Evolutionary conservation across 1,140 invertebrate species (phyloP).

Genomic region (Drosophila quadrilineata): DNA sequence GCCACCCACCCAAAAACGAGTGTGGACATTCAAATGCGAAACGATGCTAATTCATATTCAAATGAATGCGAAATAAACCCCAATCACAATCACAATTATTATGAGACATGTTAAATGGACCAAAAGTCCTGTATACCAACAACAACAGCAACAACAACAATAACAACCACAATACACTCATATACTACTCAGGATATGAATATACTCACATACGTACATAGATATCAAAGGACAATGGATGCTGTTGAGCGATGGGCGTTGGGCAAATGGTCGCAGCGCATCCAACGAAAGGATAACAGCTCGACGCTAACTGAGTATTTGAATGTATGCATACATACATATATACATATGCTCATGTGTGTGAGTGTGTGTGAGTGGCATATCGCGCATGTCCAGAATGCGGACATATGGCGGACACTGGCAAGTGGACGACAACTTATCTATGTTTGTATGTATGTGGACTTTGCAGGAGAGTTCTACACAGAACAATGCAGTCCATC

Average conservation of each 20-base stretch:
- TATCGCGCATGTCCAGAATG: conserved; percentile 63
- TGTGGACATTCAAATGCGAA: conserved; percentile 58
- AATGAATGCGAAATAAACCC: conserved; percentile 80
- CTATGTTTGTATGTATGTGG: neutral
- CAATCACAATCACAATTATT: conserved; percentile 81
- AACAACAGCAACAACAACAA: conserved; percentile 37
- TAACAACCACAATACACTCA: conserved; percentile 9
- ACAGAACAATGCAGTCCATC: conserved; percentile 1
- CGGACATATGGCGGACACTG: conserved; percentile 54
- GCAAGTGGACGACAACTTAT: conserved; percentile 50
- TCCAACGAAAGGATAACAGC: conserved; percentile 18
- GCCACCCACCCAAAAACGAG: conserved; percentile 8
- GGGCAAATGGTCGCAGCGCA: conserved; percentile 31
- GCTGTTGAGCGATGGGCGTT: no score
- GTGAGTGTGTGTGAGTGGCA: conserved; percentile 28
- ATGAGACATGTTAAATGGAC: conserved; percentile 81
- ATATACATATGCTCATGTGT: conserved; percentile 1
- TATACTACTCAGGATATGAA: neutral
- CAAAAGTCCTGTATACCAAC: conserved; percentile 71
- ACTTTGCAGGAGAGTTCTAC: neutral
- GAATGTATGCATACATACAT: neutral
- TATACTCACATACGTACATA: neutral
- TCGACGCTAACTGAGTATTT: neutral
- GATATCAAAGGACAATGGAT: conserved; percentile 19
- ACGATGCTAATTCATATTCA: conserved; percentile 80